These are phyloP conservation scores for Antedon bifida DNA, from an alignment of 35 echinoderm and acorn worm genomes.

Conservation along the genomic window DNA sequence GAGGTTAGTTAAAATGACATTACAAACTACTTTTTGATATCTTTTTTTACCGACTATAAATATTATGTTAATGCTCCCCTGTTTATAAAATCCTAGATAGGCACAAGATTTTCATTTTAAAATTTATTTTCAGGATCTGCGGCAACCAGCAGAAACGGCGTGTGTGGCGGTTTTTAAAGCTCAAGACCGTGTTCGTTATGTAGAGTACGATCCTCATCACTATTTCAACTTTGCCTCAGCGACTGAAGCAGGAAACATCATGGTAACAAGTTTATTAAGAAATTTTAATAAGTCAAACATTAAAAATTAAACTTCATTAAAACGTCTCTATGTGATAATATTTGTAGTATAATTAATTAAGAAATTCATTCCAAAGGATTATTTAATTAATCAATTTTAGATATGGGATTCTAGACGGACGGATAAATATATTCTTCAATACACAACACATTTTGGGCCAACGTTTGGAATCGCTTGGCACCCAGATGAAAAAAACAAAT, in stretches of 20 bases:
- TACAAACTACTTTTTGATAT: no score
- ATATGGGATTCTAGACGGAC: constrained; percentile 70
- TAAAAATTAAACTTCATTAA: no score
- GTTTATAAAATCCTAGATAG: no score
- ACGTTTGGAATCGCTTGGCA: constrained; percentile 84
- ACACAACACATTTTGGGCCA: constrained; percentile 56
- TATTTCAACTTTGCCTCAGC: constrained; percentile 79
- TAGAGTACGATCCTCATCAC: constrained; percentile 69
- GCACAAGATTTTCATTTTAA: no score
- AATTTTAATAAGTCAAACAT: no score
- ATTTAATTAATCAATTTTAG: no score
- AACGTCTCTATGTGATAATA: no score
- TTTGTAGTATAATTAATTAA: no score
- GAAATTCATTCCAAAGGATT: no score
- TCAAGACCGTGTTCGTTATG: constrained; percentile 31
- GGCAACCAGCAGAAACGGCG: constrained; percentile 32
- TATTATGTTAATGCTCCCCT: no score
- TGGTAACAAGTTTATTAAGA: no score
- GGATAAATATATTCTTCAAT: constrained; percentile 44
- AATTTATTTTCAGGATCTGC: constrained; percentile 66
- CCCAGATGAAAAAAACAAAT: constrained; percentile 58
- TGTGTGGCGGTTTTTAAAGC: background rate
- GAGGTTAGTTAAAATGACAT: background rate
- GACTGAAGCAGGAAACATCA: constrained; percentile 58
- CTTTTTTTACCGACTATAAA: background rate